Percentiles rank a stretch among this genome's conserved stretches.
These are phyloP conservation scores for Polydrusus cervinus DNA, from an alignment of 2,888 invertebrate genomes.

Conservation along the genomic window DNA sequence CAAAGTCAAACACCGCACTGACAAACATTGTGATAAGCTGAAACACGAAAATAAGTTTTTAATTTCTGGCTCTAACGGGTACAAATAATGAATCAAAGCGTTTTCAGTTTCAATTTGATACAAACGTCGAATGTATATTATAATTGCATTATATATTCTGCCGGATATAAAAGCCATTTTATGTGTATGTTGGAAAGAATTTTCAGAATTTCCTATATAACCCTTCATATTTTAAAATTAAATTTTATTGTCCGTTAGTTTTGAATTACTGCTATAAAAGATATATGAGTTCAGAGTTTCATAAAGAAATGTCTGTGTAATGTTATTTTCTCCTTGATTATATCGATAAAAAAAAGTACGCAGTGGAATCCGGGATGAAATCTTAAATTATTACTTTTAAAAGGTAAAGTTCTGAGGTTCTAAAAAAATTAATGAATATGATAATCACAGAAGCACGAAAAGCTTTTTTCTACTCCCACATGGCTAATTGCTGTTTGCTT, in stretches of 20 bases:
- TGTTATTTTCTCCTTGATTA: no score
- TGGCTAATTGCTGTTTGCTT: no score
- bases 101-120: conserved; percentile 22
- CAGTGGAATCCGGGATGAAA: no score
- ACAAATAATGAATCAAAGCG: conserved; percentile 36
- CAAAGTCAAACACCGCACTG: neutral
- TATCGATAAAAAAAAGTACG: no score
- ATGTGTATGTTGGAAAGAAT: neutral
- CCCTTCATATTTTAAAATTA: conserved; percentile 2
- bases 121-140: conserved; percentile 37
- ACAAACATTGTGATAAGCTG: conserved; percentile 1
- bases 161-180: conserved; percentile 10
- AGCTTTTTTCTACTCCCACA: no score
- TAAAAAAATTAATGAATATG: no score
- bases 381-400: no score
- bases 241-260: neutral
- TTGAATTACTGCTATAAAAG: no score
- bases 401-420: no score
- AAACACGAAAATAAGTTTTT: conserved; percentile 30
- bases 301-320: no score
- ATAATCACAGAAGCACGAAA: no score
- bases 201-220: conserved; percentile 4
- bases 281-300: no score
- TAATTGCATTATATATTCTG: conserved; percentile 33
- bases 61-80: conserved; percentile 34